Evolutionary conservation across 2,888 invertebrate species (phyloP).

Genomic region (Brenthis daphne): DNA sequence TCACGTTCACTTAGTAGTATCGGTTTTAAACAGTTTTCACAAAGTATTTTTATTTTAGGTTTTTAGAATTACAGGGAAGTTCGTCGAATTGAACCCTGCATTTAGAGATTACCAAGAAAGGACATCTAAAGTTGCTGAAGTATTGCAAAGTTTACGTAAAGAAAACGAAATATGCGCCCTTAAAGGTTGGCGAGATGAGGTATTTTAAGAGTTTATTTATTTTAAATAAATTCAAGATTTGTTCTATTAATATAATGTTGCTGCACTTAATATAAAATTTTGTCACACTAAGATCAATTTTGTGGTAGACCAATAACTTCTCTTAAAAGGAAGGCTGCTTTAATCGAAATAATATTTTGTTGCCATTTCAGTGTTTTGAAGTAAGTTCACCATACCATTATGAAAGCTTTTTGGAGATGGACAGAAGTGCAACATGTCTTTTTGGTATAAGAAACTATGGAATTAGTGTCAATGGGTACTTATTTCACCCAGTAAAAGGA

Average conservation of each 20-base stretch:
- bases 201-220: constrained; percentile 51
- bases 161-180: constrained; percentile 90
- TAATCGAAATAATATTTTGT: constrained; percentile 42
- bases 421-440: constrained; percentile 95
- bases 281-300: too few species aligned
- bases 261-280: too few species aligned
- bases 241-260: neutral
- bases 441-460: constrained; percentile 97
- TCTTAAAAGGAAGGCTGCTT: too few species aligned
- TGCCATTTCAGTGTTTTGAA: constrained; percentile 87
- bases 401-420: constrained; percentile 88
- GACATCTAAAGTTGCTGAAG: constrained; percentile 88
- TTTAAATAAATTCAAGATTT: neutral
- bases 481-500: constrained; percentile 91
- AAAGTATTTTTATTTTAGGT: constrained; percentile 69
- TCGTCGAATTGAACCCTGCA: constrained; percentile 92
- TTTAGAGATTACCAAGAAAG: constrained; percentile 93
- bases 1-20: neutral
- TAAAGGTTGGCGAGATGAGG: constrained; percentile 97
- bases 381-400: constrained; percentile 86
- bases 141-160: constrained; percentile 88
- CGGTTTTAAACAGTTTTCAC: constrained; percentile 6
- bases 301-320: too few species aligned
- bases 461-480: constrained; percentile 96
- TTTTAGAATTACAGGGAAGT: constrained; percentile 86